Evolutionary conservation across 2,888 invertebrate genomes (phyloP).

Genomic region (Falcaria lacertinaria): DNA sequence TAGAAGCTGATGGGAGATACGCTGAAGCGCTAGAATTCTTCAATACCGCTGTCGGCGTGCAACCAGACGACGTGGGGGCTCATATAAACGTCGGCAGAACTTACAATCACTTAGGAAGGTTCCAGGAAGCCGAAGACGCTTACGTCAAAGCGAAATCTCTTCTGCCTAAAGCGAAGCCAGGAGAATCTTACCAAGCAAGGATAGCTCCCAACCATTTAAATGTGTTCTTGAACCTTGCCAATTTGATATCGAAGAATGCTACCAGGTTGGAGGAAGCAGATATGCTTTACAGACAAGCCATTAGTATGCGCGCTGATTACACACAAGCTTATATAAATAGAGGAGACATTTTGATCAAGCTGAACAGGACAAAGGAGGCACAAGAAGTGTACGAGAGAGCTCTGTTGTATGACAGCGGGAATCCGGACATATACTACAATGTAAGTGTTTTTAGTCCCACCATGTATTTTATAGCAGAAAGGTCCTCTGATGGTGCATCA

Average conservation of each 20-base stretch:
- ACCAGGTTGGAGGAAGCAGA: constrained; percentile 96
- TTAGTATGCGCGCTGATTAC: constrained; percentile 98
- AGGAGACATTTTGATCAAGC: constrained; percentile 96
- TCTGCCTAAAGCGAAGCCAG: constrained; percentile 93
- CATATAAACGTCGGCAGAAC: constrained; percentile 98
- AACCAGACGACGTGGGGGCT: constrained; percentile 97
- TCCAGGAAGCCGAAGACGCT: constrained; percentile 92
- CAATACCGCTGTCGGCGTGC: constrained; percentile 94
- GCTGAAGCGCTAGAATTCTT: constrained; percentile 93
- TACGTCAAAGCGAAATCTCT: constrained; percentile 94
- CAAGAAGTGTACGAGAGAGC: constrained; percentile 97
- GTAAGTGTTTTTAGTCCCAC: constrained; percentile 76
- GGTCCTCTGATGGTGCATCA: not conserved
- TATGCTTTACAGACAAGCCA: constrained; percentile 94
- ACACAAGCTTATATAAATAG: constrained; percentile 98
- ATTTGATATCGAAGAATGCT: constrained; percentile 94
- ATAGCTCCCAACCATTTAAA: constrained; percentile 98
- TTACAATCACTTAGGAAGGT: constrained; percentile 90
- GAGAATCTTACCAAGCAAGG: constrained; percentile 96
- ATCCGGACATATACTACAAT: constrained; percentile 97
- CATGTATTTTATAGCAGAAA: not conserved
- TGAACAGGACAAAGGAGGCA: constrained; percentile 96
- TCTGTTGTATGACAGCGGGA: constrained; percentile 93
- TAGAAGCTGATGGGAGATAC: constrained; percentile 86
- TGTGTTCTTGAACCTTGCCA: constrained; percentile 96